These are phyloP conservation scores for Caenorhabditis sp. DNA, from an alignment of 2,888 invertebrate genomes.

Conservation along the genomic window DNA sequence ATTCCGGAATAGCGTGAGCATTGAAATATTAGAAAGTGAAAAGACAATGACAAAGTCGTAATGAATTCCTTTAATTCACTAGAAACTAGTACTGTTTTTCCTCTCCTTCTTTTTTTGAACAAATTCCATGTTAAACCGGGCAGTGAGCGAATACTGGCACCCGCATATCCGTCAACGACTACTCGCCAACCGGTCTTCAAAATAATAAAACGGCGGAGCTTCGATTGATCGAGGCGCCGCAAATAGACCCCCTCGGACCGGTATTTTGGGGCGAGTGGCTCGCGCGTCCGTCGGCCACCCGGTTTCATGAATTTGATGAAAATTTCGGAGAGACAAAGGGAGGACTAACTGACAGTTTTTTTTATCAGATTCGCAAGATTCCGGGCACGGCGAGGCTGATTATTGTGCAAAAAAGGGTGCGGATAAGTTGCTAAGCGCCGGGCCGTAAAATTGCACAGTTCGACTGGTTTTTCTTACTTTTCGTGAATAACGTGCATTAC, in stretches of 20 bases:
- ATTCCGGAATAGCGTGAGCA: constrained; percentile 11
- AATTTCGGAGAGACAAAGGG: constrained; percentile 7
- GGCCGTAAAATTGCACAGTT: too few relatives aligned
- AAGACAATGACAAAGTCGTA: too few relatives aligned
- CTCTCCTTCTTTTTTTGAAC: background rate
- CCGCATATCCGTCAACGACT: background rate
- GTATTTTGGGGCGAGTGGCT: constrained; percentile 46
- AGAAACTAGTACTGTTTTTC: too few relatives aligned
- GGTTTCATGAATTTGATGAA: constrained; percentile 15
- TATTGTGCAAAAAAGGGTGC: too few relatives aligned
- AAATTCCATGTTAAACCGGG: too few relatives aligned
- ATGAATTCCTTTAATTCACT: background rate
- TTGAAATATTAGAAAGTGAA: background rate
- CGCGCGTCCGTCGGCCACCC: constrained; percentile 17
- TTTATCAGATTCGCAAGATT: too few relatives aligned
- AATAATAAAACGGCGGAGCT: constrained; percentile 36
- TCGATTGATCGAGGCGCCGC: constrained; percentile 41
- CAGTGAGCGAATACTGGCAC: too few relatives aligned
- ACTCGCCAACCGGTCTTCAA: constrained; percentile 37
- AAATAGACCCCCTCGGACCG: constrained; percentile 40
- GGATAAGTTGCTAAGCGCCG: too few relatives aligned
- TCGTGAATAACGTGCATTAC: constrained; percentile 20
- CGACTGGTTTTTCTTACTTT: too few relatives aligned
- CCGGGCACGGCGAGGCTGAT: too few relatives aligned
- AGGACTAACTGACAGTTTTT: too few relatives aligned